These are phyloP conservation scores for Epinotia nisella DNA, from an alignment of 2,888 invertebrate genomes.

Conservation along the genomic window DNA sequence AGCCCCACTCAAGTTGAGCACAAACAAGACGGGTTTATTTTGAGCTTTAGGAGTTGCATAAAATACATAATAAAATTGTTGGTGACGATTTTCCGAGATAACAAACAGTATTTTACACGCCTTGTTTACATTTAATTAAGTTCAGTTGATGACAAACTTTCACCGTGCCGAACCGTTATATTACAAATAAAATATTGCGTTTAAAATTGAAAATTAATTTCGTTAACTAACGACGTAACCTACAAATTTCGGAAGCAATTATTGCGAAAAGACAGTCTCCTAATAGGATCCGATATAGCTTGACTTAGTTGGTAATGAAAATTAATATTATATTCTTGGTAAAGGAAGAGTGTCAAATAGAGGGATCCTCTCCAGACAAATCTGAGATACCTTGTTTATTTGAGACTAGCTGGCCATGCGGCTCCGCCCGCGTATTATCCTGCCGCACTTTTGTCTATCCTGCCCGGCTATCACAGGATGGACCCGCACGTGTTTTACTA, in stretches of 20 bases:
- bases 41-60: too few relatives aligned
- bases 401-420: too few relatives aligned
- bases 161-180: not conserved
- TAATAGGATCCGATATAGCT: not conserved
- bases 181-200: not conserved
- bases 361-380: too few relatives aligned
- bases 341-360: not conserved
- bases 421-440: too few relatives aligned
- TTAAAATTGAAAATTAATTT: slow-evolving; percentile 7
- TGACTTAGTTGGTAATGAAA: not conserved
- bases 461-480: too few relatives aligned
- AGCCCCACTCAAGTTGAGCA: too few relatives aligned
- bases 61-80: not conserved
- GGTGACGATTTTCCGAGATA: not conserved
- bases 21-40: too few relatives aligned
- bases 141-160: not conserved
- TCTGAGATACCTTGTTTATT: too few relatives aligned
- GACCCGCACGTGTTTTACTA: too few relatives aligned
- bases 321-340: not conserved
- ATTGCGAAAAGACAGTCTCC: not conserved
- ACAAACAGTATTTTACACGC: not conserved
- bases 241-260: not conserved
- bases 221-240: not conserved
- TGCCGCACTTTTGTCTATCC: too few relatives aligned
- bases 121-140: slow-evolving; percentile 8